Conservation (phyloP, 1,140 invertebrate species). For the Macrocentrus cingulum region DNA sequence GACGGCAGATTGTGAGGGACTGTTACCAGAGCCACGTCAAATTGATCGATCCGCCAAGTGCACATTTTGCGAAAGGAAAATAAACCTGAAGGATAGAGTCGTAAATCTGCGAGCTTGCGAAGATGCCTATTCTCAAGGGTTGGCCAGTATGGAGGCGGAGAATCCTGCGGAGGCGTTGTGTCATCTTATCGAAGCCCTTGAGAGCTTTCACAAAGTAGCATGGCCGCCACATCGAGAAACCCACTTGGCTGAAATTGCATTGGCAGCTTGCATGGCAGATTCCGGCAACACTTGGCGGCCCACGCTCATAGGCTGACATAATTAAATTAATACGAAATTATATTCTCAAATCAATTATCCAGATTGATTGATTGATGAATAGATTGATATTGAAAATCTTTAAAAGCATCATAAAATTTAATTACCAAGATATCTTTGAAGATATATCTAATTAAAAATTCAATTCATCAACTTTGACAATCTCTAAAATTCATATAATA, state of each 20-base stretch:
- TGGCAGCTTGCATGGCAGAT: conserved; percentile 61
- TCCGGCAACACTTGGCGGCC: conserved; percentile 45
- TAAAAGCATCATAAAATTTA: too few relatives aligned
- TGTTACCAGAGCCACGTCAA: conserved; percentile 54
- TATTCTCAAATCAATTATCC: too few relatives aligned
- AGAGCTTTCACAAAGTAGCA: conserved; percentile 56
- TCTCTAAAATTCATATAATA: too few relatives aligned
- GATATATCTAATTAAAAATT: too few relatives aligned
- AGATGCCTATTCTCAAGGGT: conserved; percentile 57
- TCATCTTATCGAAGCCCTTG: conserved; percentile 53
- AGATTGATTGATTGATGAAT: too few relatives aligned
- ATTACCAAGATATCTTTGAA: too few relatives aligned
- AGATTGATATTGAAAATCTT: too few relatives aligned
- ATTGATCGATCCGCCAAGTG: conserved; percentile 52
- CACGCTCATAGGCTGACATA: not conserved
- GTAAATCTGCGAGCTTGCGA: conserved; percentile 58
- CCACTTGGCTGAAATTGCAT: conserved; percentile 64
- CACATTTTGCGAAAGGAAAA: conserved; percentile 57
- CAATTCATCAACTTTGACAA: too few relatives aligned
- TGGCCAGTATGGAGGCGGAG: conserved; percentile 55
- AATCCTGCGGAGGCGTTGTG: conserved; percentile 55
- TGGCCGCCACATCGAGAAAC: conserved; percentile 63
- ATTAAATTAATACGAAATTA: not conserved
- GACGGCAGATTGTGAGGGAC: conserved; percentile 57
- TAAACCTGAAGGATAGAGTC: conserved; percentile 58